Evolutionary conservation across 2,797 vertebrate genomes (phyloP).

Genomic region (Premnoplex brunnescens): DNA sequence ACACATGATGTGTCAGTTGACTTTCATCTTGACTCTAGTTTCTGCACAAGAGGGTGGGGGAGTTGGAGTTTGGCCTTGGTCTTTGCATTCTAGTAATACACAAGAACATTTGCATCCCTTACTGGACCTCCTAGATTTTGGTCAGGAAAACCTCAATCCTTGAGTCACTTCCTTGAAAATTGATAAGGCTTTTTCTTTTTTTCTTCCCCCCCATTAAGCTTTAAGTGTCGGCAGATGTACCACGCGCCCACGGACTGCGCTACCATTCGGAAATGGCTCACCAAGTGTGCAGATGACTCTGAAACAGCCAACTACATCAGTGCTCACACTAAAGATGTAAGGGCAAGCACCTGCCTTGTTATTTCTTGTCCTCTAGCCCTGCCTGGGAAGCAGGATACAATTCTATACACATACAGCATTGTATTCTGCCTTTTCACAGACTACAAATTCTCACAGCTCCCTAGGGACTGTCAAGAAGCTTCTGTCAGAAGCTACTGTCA

Average conservation of each 20-base stretch:
- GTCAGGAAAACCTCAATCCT: neutral
- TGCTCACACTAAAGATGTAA: conserved; percentile 99
- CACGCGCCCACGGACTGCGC: conserved; percentile 97
- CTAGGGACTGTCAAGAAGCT: neutral
- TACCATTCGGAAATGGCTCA: conserved; percentile 98
- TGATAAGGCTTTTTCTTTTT: neutral
- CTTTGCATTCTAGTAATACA: neutral
- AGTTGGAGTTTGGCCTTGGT: neutral
- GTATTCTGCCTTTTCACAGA: neutral
- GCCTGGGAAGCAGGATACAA: neutral
- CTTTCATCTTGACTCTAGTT: neutral
- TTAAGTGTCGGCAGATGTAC: conserved; percentile 99
- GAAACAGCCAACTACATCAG: conserved; percentile 99
- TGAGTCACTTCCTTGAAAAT: neutral
- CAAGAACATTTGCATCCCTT: neutral
- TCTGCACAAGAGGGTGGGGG: neutral
- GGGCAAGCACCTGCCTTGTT: conserved; percentile 30
- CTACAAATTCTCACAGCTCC: neutral
- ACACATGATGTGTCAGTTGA: neutral
- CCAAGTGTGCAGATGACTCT: conserved; percentile 97
- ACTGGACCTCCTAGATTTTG: neutral
- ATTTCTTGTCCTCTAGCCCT: neutral
- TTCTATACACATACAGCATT: neutral
- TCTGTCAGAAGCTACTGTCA: neutral
- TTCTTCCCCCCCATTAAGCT: conserved; percentile 76